These are phyloP conservation scores for Sebastes itinus DNA, from an alignment of 2,797 vertebrate species.

Conservation along the genomic window DNA sequence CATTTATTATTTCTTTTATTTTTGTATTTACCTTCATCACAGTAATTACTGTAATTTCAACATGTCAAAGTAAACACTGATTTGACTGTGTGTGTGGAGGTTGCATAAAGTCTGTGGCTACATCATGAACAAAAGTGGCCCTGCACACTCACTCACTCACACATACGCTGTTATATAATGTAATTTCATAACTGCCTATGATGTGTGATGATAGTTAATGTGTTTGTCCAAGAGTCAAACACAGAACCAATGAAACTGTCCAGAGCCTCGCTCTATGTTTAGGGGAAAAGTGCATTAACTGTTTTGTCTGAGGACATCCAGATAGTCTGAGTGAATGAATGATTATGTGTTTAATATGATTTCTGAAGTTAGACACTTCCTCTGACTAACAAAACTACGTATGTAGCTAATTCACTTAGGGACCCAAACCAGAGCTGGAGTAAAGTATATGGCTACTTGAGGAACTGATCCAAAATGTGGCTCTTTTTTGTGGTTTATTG, in stretches of 20 bases:
- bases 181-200: constrained; percentile 13
- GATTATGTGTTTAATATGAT: constrained; percentile 2
- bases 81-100: background rate
- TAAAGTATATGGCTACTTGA: background rate
- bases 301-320: constrained; percentile 23
- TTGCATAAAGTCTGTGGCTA: background rate
- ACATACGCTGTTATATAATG: constrained; percentile 35
- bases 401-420: background rate
- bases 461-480: background rate
- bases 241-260: constrained; percentile 20
- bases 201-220: constrained; percentile 11
- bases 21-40: background rate
- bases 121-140: constrained; percentile 6
- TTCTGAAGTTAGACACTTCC: background rate
- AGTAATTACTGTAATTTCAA: constrained; percentile 10
- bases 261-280: constrained; percentile 17
- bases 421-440: background rate
- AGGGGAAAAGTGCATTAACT: background rate
- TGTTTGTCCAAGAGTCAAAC: constrained; percentile 23
- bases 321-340: constrained; percentile 8
- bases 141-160: background rate
- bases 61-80: background rate
- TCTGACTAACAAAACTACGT: background rate
- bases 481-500: background rate
- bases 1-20: background rate